A percentile compares a stretch with the other conserved stretches of the same genome.
Evolutionary conservation across 2,113 vertebrate species (phyloP).

Genomic region (Ginglymostoma cirratum): DNA sequence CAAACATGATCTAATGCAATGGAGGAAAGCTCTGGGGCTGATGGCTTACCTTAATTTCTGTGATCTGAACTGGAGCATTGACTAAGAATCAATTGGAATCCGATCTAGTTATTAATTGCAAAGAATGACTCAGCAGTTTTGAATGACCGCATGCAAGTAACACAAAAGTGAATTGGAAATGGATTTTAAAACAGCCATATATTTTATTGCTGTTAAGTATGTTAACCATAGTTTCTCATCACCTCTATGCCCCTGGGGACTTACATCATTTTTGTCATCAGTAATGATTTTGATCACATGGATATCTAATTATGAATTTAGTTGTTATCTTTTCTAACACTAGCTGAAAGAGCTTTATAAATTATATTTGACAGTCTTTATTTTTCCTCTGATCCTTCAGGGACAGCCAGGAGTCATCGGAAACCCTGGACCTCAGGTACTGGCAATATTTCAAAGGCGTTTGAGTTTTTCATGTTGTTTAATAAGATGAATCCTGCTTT

Average conservation of each 20-base stretch:
- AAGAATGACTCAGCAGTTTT: not conserved
- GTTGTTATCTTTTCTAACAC: not conserved
- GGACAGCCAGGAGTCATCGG: slow-evolving; percentile 54
- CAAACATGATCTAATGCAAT: not conserved
- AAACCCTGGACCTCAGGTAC: slow-evolving; percentile 51
- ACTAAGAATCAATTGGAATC: too few relatives aligned
- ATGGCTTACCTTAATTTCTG: too few relatives aligned
- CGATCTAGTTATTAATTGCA: not conserved
- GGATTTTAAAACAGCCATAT: not conserved
- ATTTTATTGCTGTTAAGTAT: not conserved
- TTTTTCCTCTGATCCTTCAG: slow-evolving; percentile 42
- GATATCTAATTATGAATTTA: not conserved
- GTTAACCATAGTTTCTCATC: not conserved
- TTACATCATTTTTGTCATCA: not conserved
- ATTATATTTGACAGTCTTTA: not conserved
- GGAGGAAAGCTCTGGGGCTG: too few relatives aligned
- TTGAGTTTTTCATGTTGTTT: not conserved
- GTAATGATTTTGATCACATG: not conserved
- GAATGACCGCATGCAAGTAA: not conserved
- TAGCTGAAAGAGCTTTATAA: not conserved
- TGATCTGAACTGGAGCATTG: not conserved
- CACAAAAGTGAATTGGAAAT: not conserved
- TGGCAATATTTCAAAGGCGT: not conserved
- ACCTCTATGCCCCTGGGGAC: not conserved
- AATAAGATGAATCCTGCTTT: not conserved